phyloP scores from a whole-genome alignment of 2,113 vertebrate genomes.

The Rhinolophus ferrumequinum region DNA sequence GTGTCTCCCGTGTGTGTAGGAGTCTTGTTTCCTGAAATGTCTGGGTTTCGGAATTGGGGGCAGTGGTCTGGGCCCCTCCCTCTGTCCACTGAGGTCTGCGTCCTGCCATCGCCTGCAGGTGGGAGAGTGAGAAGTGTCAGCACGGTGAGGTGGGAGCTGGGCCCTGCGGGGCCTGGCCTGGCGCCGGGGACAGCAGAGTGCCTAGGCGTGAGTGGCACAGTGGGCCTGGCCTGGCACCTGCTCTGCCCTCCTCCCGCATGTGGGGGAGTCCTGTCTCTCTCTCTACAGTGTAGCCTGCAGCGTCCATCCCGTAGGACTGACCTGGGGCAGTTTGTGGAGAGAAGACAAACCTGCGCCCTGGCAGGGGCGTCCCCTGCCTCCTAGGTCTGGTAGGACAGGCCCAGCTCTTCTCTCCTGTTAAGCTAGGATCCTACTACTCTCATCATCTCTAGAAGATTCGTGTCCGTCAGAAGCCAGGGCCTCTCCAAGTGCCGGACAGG shows the following conservation, averaged over 20 bases:
- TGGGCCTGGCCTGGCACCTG: too few relatives aligned
- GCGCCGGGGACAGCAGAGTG: neutral
- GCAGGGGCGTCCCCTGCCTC: too few relatives aligned
- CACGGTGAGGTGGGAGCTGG: accelerated
- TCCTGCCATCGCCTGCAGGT: too few relatives aligned
- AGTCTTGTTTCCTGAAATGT: too few relatives aligned
- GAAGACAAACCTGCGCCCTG: neutral
- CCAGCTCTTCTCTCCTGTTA: accelerated
- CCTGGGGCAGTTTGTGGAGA: accelerated
- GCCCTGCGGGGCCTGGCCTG: neutral
- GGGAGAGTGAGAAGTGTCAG: accelerated
- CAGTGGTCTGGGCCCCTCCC: accelerated
- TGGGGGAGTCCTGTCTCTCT: neutral
- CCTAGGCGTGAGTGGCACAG: neutral
- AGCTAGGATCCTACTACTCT: accelerated
- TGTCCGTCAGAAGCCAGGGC: neutral
- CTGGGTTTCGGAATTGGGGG: accelerated
- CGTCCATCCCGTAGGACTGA: accelerated
- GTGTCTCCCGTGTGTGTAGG: accelerated
- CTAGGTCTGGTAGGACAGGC: accelerated
- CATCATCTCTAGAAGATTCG: neutral
- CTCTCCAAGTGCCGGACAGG: accelerated
- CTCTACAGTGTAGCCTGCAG: too few relatives aligned
- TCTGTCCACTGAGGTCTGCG: accelerated
- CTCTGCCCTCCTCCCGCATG: accelerated